Conservation (phyloP, 1,140 invertebrate genomes). For the Meloidogyne exigua region DNA sequence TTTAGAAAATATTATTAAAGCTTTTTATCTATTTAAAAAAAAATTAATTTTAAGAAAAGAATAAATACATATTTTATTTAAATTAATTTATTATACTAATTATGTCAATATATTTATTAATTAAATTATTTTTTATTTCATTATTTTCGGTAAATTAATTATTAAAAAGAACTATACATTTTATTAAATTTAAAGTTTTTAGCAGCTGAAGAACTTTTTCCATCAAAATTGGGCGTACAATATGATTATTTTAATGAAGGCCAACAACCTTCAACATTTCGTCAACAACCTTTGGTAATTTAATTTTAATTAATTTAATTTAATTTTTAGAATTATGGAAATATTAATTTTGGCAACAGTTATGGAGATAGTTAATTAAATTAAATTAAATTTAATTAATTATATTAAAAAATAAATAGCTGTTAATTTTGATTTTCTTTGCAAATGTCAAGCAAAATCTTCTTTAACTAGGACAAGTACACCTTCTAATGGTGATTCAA, state of each 20-base stretch:
- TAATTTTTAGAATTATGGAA: neutral
- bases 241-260: conserved; percentile 22
- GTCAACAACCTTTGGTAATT: neutral
- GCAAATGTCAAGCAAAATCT: conserved; percentile 50
- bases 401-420: neutral
- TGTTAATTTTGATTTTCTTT: conserved; percentile 49
- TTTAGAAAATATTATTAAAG: no score
- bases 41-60: no score
- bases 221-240: conserved; percentile 13
- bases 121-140: neutral
- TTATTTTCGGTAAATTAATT: neutral
- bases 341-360: neutral
- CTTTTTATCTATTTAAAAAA: no score
- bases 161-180: neutral
- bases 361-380: neutral
- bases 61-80: neutral
- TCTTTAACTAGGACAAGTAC: conserved; percentile 29
- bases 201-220: conserved; percentile 6
- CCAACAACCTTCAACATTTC: neutral
- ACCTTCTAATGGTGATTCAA: conserved; percentile 35
- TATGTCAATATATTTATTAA: neutral
- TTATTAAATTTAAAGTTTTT: conserved; percentile 1
- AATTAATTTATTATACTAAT: neutral
- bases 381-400: neutral
- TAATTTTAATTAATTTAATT: neutral